Evolutionary conservation across 2,113 vertebrate species (phyloP).

Genomic region (Gadus chalcogrammus): DNA sequence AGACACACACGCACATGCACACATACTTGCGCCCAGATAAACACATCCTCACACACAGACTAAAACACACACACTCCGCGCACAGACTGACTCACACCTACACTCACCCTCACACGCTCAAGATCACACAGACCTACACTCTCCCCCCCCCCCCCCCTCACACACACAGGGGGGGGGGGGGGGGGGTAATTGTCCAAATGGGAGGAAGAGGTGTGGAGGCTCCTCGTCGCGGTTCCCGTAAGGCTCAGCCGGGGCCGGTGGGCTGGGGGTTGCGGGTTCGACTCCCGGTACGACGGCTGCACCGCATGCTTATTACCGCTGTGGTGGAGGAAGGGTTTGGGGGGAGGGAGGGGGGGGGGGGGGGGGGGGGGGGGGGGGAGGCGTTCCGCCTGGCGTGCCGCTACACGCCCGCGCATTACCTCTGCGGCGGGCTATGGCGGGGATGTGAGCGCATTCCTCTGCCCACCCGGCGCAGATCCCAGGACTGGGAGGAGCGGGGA

Average conservation of each 20-base stretch:
- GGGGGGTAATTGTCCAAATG: slow-evolving; percentile 53
- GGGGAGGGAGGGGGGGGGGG: slow-evolving; percentile 56
- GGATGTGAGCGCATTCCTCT: slow-evolving; percentile 75
- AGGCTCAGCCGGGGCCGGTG: slow-evolving; percentile 40
- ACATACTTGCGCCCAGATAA: too few relatives aligned
- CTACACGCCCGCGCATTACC: slow-evolving; percentile 75
- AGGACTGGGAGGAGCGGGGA: slow-evolving; percentile 25
- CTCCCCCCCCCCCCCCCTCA: not conserved
- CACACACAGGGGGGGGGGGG: slow-evolving; percentile 37
- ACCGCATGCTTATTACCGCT: slow-evolving; percentile 72
- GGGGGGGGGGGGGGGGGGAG: slow-evolving; percentile 70
- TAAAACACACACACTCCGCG: too few relatives aligned
- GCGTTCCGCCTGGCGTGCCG: slow-evolving; percentile 69
- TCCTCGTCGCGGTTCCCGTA: slow-evolving; percentile 65
- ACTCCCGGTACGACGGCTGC: slow-evolving; percentile 56
- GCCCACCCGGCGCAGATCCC: slow-evolving; percentile 47
- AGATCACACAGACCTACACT: not conserved
- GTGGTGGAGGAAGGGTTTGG: slow-evolving; percentile 44
- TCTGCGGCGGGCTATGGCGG: slow-evolving; percentile 75
- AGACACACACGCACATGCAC: too few relatives aligned
- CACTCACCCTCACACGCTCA: not conserved
- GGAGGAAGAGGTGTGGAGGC: slow-evolving; percentile 51
- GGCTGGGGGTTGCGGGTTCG: slow-evolving; percentile 50
- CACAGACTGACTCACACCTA: not conserved
- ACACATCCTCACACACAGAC: too few relatives aligned